Percentiles rank a stretch among this genome's conserved stretches.
Evolutionary conservation across 1,140 invertebrate species (phyloP).

Genomic region (Zaprionus nigranus): DNA sequence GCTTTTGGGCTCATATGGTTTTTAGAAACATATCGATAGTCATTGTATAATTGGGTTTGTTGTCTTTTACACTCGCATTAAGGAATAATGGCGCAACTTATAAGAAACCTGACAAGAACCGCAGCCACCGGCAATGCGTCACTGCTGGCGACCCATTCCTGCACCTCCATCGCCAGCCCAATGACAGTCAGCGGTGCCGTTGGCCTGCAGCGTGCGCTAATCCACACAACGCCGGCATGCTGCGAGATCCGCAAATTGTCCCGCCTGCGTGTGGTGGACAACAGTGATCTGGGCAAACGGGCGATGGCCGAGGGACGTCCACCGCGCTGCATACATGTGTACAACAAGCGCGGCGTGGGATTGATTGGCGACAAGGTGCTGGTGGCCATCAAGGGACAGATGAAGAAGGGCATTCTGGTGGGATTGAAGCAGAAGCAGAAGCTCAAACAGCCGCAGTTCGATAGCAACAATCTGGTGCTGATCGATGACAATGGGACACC

Average conservation of each 20-base stretch:
- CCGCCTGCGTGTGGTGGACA: conserved; percentile 96
- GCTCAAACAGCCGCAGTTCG: conserved; percentile 94
- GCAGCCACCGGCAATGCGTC: conserved; percentile 15
- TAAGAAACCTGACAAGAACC: conserved; percentile 21
- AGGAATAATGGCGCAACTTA: conserved; percentile 41
- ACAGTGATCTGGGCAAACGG: conserved; percentile 96
- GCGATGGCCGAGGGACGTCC: conserved; percentile 97
- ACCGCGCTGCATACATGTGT: conserved; percentile 94
- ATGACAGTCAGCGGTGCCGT: neutral
- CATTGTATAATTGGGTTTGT: conserved; percentile 49
- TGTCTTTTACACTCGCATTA: conserved; percentile 10
- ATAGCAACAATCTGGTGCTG: conserved; percentile 98
- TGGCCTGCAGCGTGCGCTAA: conserved; percentile 62
- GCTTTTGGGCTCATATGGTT: neutral
- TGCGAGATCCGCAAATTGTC: conserved; percentile 90
- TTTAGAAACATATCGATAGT: conserved; percentile 26
- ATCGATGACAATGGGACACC: conserved; percentile 97
- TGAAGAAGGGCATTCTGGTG: conserved; percentile 97
- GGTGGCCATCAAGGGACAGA: conserved; percentile 98
- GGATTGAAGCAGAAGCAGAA: conserved; percentile 94
- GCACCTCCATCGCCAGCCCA: conserved; percentile 31
- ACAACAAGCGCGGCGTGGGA: conserved; percentile 90
- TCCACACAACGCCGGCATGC: conserved; percentile 86
- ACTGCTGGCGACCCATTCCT: conserved; percentile 6
- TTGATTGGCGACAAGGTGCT: conserved; percentile 93